phyloP scores from a whole-genome alignment of 2,797 vertebrate species.

The Poecilia wingei region DNA sequence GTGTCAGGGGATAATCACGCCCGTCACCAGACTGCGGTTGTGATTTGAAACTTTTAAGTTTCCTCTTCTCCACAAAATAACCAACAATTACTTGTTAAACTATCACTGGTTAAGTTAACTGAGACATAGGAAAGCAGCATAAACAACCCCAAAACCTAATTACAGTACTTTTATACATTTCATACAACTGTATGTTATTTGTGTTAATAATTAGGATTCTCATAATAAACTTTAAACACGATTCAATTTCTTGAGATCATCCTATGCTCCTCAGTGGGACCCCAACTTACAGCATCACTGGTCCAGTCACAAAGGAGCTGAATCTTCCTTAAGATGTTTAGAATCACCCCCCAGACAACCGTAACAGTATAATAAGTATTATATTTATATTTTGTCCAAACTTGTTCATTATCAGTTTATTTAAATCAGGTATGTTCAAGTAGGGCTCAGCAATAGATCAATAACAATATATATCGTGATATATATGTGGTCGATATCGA shows the following conservation, averaged over 20 bases:
- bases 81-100: not conserved
- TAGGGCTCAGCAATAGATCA: too few species aligned
- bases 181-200: not conserved
- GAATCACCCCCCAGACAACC: not conserved
- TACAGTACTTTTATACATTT: not conserved
- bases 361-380: not conserved
- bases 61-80: not conserved
- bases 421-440: not conserved
- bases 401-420: not conserved
- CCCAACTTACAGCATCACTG: not conserved
- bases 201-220: not conserved
- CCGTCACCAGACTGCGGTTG: slow-evolving; percentile 18
- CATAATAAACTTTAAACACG: not conserved
- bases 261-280: not conserved
- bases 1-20: slow-evolving; percentile 54
- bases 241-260: not conserved
- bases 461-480: too few species aligned
- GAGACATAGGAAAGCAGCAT: not conserved
- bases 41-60: not conserved
- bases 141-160: not conserved
- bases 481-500: too few species aligned
- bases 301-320: not conserved
- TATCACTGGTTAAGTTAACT: not conserved
- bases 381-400: not conserved
- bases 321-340: not conserved